Base-by-base conservation (phyloP, 1,140 invertebrate species). In the Anastrepha obliqua region DNA sequence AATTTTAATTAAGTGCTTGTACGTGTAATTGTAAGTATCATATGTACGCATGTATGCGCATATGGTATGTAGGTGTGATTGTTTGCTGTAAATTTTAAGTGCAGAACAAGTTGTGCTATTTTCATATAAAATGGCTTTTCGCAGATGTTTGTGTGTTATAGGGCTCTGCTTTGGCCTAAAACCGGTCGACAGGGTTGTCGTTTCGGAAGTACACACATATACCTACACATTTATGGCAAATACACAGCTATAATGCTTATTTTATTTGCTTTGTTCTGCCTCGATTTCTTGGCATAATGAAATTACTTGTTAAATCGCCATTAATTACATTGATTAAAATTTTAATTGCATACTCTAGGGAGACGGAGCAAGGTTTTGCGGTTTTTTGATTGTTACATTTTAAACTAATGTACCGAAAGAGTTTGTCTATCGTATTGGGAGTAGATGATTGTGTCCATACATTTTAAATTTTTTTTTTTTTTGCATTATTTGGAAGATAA, bases 1-100 rank as follows among this genome's bases (percentile, higher is more conserved):
- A 55, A 81, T 81, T 81, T 81, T 81, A 81, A 81, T 81, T 81
- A 81, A 81, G 47, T 81, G 74, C 74, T 81, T 81, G 74, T 81
- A 81, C 74, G 74, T 81, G 74, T 55, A 81, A 51, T 81, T 47
- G 67, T 44, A 74, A 81, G n/a, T 39, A 67, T 81, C 47, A 81
- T 55, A 55, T 47, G 3, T 47, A 81, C 11, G n/a, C 1, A 11
- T 29, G n/a, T 58, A n/a, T 51, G 60, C 39, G 17, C 42, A 74
- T 81, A 55, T 74, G 44, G 11, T 5, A 15, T 9, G 13, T 44
- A 74, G 4, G 29, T 29, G 29, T 29, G 29, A 29, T 29, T 29
- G 29, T 29, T 29, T 0, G 29, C 29, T 29, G 29, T 29, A 55
- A n/a, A 20, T 62, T 62, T 62, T 17, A 62, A 62, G n/a, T 15